phyloP scores from a whole-genome alignment of 2,888 invertebrate genomes.

The Rotaria macrura region DNA sequence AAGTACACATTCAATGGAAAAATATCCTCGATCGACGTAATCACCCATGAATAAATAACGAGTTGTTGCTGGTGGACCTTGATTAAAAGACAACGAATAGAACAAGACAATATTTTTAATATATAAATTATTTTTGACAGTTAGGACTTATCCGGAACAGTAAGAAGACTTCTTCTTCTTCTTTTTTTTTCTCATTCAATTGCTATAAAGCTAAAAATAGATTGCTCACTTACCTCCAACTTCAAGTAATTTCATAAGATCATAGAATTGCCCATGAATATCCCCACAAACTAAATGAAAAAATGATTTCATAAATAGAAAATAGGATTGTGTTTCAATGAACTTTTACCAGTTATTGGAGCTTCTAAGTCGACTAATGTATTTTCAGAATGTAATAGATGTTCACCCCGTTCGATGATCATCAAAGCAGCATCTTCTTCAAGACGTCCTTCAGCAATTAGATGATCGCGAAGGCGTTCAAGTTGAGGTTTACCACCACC shows the following conservation, averaged over 20 bases:
- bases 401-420: conserved; percentile 6
- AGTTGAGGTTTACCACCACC: neutral
- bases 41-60: conserved; percentile 33
- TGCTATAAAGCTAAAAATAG: neutral
- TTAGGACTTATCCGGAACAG: neutral
- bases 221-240: conserved; percentile 21
- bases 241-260: conserved; percentile 24
- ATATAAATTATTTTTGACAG: neutral
- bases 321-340: neutral
- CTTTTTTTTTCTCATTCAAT: neutral
- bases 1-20: conserved; percentile 29
- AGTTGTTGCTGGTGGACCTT: neutral
- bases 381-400: neutral
- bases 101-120: neutral
- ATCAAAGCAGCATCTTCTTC: conserved; percentile 16
- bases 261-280: conserved; percentile 33
- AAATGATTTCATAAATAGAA: neutral
- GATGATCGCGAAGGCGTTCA: neutral
- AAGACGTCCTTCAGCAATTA: neutral
- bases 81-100: neutral
- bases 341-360: neutral
- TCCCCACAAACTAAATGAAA: conserved; percentile 25
- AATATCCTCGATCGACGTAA: conserved; percentile 31
- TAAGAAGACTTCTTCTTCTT: neutral
- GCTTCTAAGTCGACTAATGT: conserved; percentile 19